These are phyloP conservation scores for Miichthys miiuy DNA, from an alignment of 2,797 vertebrate species.

Conservation along the genomic window DNA sequence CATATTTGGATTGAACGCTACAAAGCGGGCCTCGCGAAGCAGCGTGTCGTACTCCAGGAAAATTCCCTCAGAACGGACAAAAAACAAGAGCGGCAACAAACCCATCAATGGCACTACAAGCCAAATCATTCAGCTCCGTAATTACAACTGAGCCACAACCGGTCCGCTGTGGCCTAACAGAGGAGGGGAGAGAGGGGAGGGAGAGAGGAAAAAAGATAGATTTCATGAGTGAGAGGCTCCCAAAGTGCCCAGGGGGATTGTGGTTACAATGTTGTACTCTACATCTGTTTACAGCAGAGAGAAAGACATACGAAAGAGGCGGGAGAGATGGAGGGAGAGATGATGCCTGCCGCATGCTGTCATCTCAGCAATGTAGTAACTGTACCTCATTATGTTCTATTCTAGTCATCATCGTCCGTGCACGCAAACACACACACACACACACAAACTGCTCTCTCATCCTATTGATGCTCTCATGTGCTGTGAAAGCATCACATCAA, in stretches of 20 bases:
- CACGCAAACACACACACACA: conserved; percentile 14
- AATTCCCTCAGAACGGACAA: conserved; percentile 53
- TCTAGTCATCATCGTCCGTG: conserved; percentile 46
- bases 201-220: conserved; percentile 58
- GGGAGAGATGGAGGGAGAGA: conserved; percentile 43
- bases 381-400: conserved; percentile 71
- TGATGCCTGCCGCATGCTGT: conserved; percentile 58
- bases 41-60: conserved; percentile 18
- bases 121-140: conserved; percentile 75
- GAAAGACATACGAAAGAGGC: conserved; percentile 48
- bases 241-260: conserved; percentile 69
- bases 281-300: conserved; percentile 78
- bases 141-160: conserved; percentile 74
- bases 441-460: conserved; percentile 37
- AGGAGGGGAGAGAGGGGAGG: conserved; percentile 12
- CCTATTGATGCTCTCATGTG: conserved; percentile 39
- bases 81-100: conserved; percentile 58
- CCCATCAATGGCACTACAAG: conserved; percentile 65
- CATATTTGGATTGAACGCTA: conserved; percentile 30
- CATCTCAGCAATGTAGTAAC: conserved; percentile 64
- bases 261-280: conserved; percentile 77
- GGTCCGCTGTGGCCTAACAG: conserved; percentile 62
- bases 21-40: background rate
- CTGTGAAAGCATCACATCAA: conserved; percentile 52
- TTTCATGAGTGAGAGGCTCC: conserved; percentile 77